phyloP scores from a whole-genome alignment of 92 coral and sea anemone species.

The Scolanthus callimorphus region DNA sequence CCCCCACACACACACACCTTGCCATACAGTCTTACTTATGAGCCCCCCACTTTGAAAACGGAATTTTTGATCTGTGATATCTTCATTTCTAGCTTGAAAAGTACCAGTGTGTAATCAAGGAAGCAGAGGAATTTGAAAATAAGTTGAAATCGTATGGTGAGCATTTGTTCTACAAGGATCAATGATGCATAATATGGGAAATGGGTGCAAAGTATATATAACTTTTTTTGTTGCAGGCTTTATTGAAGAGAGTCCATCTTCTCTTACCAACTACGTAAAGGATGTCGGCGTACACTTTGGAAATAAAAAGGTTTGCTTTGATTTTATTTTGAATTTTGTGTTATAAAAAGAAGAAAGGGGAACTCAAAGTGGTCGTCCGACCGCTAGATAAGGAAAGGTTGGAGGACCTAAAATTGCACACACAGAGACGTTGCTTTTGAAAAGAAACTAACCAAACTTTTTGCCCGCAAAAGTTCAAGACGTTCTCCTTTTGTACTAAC shows the following conservation, averaged over 20 bases:
- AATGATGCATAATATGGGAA: no score
- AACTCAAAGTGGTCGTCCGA: no score
- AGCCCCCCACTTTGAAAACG: no score
- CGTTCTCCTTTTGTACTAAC: background rate
- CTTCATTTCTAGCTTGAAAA: conserved; percentile 73
- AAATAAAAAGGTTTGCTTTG: conserved; percentile 99
- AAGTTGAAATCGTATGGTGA: conserved; percentile 62
- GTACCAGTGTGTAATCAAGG: conserved; percentile 68
- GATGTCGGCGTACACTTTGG: conserved; percentile 88
- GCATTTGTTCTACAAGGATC: no score
- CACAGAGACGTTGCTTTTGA: background rate
- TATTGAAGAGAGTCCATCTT: conserved; percentile 37
- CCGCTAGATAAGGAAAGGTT: no score
- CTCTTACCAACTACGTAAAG: conserved; percentile 64
- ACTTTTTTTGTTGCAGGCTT: conserved; percentile 28
- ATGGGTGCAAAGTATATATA: no score
- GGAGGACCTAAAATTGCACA: background rate
- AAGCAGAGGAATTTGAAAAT: conserved; percentile 77
- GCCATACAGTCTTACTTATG: no score
- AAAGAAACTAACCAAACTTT: background rate
- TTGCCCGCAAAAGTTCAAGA: no score
- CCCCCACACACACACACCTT: no score
- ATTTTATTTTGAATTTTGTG: no score
- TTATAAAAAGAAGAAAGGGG: no score
- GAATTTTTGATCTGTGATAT: no score